Conservation (phyloP, 2,888 invertebrate species). For the Oscheius sp. region DNA sequence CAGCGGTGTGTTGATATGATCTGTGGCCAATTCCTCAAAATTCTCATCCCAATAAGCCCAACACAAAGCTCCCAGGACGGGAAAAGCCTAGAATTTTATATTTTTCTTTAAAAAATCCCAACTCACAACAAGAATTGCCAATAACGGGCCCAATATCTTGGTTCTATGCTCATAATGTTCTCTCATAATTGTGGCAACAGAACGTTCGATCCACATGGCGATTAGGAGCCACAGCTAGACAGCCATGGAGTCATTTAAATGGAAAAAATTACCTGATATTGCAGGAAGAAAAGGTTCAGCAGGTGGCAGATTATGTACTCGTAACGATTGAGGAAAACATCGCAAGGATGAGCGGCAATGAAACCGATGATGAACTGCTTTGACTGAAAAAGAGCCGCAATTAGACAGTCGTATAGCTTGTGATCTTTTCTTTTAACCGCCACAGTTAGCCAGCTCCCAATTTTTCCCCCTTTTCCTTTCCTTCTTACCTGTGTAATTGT, state of each 20-base stretch:
- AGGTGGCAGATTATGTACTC: slow-evolving; percentile 21
- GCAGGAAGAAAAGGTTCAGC: slow-evolving; percentile 12
- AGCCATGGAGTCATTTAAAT: neutral
- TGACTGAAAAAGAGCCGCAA: slow-evolving; percentile 5
- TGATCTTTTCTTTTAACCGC: neutral
- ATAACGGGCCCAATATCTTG: slow-evolving; percentile 7
- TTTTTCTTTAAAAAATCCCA: neutral
- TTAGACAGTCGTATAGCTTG: too few species aligned
- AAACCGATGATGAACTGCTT: slow-evolving; percentile 27
- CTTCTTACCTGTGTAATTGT: slow-evolving; percentile 23
- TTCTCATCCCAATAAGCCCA: slow-evolving; percentile 20
- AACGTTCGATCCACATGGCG: slow-evolving; percentile 26
- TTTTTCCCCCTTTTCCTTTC: neutral
- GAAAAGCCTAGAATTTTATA: neutral
- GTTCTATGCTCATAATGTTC: slow-evolving; percentile 18
- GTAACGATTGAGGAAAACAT: slow-evolving; percentile 7
- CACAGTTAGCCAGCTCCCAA: neutral
- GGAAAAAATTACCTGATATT: slow-evolving; percentile 6
- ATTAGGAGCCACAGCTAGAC: slow-evolving; percentile 24
- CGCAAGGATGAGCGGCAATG: neutral
- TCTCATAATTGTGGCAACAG: slow-evolving; percentile 5
- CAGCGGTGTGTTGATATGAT: slow-evolving; percentile 20
- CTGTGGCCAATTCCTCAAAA: slow-evolving; percentile 13
- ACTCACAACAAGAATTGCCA: neutral
- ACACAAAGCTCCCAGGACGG: neutral